Conservation (phyloP, 2,888 invertebrate genomes). For the Drosophila birchii region DNA sequence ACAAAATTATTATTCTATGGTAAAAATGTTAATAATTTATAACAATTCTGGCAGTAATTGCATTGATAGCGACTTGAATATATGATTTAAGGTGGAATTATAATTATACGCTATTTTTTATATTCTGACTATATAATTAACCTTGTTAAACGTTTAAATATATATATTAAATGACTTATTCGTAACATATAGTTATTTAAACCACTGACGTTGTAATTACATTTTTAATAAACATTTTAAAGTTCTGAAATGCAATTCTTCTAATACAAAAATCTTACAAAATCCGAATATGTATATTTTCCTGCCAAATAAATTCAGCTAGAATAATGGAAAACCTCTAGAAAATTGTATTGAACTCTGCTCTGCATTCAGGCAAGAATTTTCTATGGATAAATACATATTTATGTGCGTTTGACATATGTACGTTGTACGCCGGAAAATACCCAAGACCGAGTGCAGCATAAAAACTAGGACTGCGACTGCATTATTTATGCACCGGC, state of each 20-base stretch:
- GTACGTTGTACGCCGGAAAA: slow-evolving; percentile 3
- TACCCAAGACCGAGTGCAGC: slow-evolving; percentile 23
- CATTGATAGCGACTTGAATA: neutral
- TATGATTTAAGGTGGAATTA: neutral
- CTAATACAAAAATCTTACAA: no score
- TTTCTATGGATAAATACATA: slow-evolving; percentile 30
- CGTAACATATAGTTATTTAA: neutral
- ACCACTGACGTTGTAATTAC: neutral
- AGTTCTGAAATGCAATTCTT: neutral
- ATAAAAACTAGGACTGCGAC: slow-evolving; percentile 62
- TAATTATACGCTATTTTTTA: neutral
- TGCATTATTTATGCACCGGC: slow-evolving; percentile 73
- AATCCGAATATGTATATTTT: neutral
- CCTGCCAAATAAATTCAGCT: neutral
- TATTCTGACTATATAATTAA: neutral
- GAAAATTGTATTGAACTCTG: slow-evolving; percentile 10
- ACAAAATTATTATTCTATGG: rapidly evolving
- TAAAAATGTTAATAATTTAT: neutral
- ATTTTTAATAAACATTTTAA: neutral
- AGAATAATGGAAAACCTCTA: neutral
- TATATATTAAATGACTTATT: neutral
- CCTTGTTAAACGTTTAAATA: neutral
- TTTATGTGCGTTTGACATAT: slow-evolving; percentile 39
- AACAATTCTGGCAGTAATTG: neutral
- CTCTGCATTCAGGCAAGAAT: neutral